A percentile compares a stretch with the other conserved stretches of the same genome.
Evolutionary conservation across 2,113 vertebrate species (phyloP).

Genomic region (Archocentrus centrarchus): DNA sequence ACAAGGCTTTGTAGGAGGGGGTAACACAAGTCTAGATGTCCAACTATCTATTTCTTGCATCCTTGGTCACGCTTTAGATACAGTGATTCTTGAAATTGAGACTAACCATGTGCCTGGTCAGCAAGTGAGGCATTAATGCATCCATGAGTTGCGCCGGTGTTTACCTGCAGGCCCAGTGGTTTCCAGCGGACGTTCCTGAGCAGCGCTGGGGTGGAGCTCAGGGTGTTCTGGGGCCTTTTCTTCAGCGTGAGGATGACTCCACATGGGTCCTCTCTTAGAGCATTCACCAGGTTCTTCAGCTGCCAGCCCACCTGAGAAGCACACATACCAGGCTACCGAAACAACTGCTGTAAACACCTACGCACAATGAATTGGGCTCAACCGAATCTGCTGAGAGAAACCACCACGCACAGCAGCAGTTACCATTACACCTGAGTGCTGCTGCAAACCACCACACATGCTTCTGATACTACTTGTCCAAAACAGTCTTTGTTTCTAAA

Average conservation of each 20-base stretch:
- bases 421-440: background rate
- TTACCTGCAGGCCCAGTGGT: slow-evolving; percentile 89
- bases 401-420: background rate
- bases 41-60: background rate
- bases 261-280: slow-evolving; percentile 89
- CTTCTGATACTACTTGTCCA: background rate
- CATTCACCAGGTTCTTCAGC: slow-evolving; percentile 91
- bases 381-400: background rate
- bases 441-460: slow-evolving; percentile 1
- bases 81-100: background rate
- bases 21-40: background rate
- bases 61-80: background rate
- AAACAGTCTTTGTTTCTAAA: background rate
- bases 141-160: background rate
- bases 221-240: slow-evolving; percentile 89
- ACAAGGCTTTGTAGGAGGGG: background rate
- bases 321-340: slow-evolving; percentile 58
- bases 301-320: slow-evolving; percentile 89
- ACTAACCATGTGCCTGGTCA: background rate
- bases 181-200: slow-evolving; percentile 92
- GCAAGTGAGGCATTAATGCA: too few relatives aligned
- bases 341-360: slow-evolving; percentile 12
- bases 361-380: background rate
- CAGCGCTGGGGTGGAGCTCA: slow-evolving; percentile 88
- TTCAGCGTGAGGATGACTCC: slow-evolving; percentile 91